phyloP scores from a whole-genome alignment of 2,888 invertebrate species.

The Hydriomena furcata region DNA sequence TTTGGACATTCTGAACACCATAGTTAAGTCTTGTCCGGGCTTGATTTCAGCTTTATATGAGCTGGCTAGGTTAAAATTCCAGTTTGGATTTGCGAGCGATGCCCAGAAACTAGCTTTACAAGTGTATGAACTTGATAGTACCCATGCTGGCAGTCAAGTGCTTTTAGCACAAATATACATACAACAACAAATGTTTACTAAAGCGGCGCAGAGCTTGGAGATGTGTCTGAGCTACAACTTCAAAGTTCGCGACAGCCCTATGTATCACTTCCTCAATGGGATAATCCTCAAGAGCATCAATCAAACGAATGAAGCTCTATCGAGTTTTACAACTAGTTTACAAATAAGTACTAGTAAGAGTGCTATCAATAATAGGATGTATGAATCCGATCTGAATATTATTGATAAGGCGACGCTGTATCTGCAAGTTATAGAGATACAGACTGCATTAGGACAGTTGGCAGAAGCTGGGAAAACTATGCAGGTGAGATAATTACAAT shows the following conservation, averaged over 20 bases:
- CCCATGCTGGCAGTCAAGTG: conserved; percentile 92
- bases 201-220: conserved; percentile 94
- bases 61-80: conserved; percentile 91
- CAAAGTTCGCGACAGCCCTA: conserved; percentile 94
- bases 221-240: conserved; percentile 96
- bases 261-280: conserved; percentile 94
- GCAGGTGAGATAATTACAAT: conserved; percentile 87
- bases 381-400: conserved; percentile 79
- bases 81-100: conserved; percentile 89
- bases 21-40: conserved; percentile 93
- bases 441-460: conserved; percentile 86
- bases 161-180: conserved; percentile 94
- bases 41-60: conserved; percentile 86
- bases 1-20: conserved; percentile 86
- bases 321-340: conserved; percentile 90
- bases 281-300: conserved; percentile 90
- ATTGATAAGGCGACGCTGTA: conserved; percentile 94
- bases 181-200: conserved; percentile 86
- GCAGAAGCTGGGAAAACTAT: conserved; percentile 92
- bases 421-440: conserved; percentile 92
- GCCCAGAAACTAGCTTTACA: conserved; percentile 89
- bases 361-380: conserved; percentile 51
- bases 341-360: conserved; percentile 82
- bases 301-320: conserved; percentile 87
- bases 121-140: conserved; percentile 90